These are phyloP conservation scores for Habropoda laboriosa DNA, from an alignment of 1,140 invertebrate species.

Conservation along the genomic window DNA sequence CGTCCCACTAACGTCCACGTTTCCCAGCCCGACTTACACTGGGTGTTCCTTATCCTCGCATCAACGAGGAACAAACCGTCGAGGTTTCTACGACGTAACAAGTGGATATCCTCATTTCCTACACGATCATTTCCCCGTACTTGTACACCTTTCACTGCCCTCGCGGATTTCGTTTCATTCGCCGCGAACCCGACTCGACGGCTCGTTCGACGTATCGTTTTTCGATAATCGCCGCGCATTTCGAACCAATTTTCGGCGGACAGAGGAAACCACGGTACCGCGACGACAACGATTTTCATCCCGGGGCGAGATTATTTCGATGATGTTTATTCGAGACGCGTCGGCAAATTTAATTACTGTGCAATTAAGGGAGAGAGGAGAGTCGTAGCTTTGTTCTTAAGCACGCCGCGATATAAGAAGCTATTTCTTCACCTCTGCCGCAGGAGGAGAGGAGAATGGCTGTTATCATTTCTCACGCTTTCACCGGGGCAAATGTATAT, in stretches of 20 bases:
- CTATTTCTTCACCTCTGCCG: not conserved
- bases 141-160: slow-evolving; percentile 12
- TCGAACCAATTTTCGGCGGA: not conserved
- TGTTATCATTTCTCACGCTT: not conserved
- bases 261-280: not conserved
- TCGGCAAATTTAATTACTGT: not conserved
- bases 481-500: not conserved
- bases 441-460: too few relatives aligned
- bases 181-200: not conserved
- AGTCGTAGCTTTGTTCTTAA: too few relatives aligned
- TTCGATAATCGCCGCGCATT: slow-evolving; percentile 3
- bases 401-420: not conserved
- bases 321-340: not conserved
- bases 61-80: slow-evolving; percentile 32
- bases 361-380: not conserved
- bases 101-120: slow-evolving; percentile 74
- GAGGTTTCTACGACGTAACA: slow-evolving; percentile 67
- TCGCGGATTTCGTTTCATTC: not conserved
- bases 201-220: slow-evolving; percentile 7
- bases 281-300: too few relatives aligned
- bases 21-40: slow-evolving; percentile 29
- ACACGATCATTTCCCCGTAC: slow-evolving; percentile 41
- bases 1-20: slow-evolving; percentile 15
- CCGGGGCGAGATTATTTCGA: not conserved
- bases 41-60: slow-evolving; percentile 32